Conservation (phyloP, 2,797 vertebrate species). For the Taenioides sp. region DNA sequence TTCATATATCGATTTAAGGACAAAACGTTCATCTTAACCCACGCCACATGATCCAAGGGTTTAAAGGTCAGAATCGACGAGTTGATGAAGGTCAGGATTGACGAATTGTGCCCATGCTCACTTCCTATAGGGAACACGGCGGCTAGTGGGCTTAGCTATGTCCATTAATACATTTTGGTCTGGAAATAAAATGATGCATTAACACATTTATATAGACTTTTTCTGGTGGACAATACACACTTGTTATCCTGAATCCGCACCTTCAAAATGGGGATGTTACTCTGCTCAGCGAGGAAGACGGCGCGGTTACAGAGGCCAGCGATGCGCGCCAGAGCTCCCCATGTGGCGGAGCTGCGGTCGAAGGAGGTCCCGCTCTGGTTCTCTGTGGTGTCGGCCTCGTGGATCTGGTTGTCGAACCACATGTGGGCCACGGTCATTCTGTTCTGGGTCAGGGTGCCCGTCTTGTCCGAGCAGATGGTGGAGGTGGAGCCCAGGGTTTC, state of each 20-base stretch:
- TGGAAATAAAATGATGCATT: too few species aligned
- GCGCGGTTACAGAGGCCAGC: constrained; percentile 95
- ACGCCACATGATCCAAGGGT: too few species aligned
- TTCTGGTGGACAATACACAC: too few species aligned
- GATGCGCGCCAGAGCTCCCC: constrained; percentile 86
- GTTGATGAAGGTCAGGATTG: too few species aligned
- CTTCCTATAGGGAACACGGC: too few species aligned
- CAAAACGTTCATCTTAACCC: too few species aligned
- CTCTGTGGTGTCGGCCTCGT: constrained; percentile 90
- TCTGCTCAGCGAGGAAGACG: constrained; percentile 92
- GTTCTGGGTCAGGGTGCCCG: constrained; percentile 90
- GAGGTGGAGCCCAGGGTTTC: constrained; percentile 94
- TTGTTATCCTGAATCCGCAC: constrained; percentile 54
- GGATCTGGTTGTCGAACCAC: constrained; percentile 96
- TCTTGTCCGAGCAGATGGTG: constrained; percentile 93
- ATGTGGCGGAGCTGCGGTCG: constrained; percentile 90
- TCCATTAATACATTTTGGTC: too few species aligned
- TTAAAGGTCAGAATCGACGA: too few species aligned
- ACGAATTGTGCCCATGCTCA: too few species aligned
- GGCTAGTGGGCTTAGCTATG: too few species aligned
- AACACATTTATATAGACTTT: too few species aligned
- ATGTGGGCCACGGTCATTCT: constrained; percentile 93
- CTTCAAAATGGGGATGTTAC: constrained; percentile 91
- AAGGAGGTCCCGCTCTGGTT: constrained; percentile 94
- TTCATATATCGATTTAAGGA: too few species aligned